A percentile compares a stretch with the other conserved stretches of the same genome.
phyloP scores from a whole-genome alignment of 2,797 vertebrate genomes.

The Tapirus indicus region DNA sequence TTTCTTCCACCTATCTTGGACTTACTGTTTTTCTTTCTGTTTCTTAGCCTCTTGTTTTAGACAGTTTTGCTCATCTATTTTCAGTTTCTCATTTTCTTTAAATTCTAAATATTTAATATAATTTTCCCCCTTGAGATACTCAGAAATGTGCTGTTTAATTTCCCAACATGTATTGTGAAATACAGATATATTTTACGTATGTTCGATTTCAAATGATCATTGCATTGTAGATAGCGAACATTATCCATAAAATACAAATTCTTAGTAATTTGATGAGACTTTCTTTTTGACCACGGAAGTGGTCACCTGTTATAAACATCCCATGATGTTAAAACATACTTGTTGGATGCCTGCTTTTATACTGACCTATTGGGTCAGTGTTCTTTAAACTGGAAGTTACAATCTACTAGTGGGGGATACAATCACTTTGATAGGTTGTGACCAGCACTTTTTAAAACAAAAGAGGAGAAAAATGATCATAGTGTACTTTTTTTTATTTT shows the following conservation, averaged over 20 bases:
- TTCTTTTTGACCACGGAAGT: neutral
- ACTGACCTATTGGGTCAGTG: neutral
- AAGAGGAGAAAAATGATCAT: neutral
- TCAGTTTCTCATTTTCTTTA: conserved; percentile 4
- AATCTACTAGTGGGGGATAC: neutral
- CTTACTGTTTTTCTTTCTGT: conserved; percentile 2
- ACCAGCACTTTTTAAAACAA: neutral
- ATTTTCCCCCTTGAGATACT: neutral
- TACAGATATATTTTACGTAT: neutral
- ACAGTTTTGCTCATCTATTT: neutral
- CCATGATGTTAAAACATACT: neutral
- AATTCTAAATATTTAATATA: conserved; percentile 48
- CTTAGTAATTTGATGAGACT: neutral
- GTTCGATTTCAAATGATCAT: neutral
- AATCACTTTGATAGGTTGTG: neutral
- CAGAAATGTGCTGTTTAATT: neutral
- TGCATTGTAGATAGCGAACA: neutral
- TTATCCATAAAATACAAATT: neutral
- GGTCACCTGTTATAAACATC: neutral
- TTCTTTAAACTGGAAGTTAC: neutral
- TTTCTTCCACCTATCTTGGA: neutral
- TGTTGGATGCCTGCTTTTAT: neutral
- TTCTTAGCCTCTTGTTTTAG: conserved; percentile 46
- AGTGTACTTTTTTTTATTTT: neutral
- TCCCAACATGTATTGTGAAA: neutral